Base-by-base conservation (phyloP, 1,140 invertebrate genomes). In the Drosophila nigrodunni region DNA sequence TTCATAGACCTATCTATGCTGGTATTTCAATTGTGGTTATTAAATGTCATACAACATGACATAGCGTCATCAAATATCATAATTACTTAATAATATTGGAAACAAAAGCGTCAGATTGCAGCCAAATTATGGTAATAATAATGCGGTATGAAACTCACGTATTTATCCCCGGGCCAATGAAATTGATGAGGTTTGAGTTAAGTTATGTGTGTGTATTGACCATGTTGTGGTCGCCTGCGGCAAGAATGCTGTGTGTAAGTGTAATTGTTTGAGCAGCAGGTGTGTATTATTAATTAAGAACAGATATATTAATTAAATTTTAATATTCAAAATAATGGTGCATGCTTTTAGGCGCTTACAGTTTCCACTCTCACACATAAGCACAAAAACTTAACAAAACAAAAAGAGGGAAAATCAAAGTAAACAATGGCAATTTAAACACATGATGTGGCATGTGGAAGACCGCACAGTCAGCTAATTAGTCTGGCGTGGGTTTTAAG, bases 81-180 rank as follows among this genome's bases (percentile, higher is more conserved):
- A 77, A 80, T 79, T 80, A 74, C 54, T 77, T 54, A 58, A 80
- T 66, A 69, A 68, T 59, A 77, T 83, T 82, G 80, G 57, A 5
- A 30, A 30, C n/a, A 54, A 73, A 59, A 69, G 65, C 50, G 68
- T 50, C 30, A 55, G 30, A 58, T 34, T 50, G 37, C 65, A 30
- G 37, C 18, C 25, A 39, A 21, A 5, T 11, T 65, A 44, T 58
- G 65, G 46, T 30, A 58, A 49, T 21, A 59, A 59, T 46, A 55
- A 70, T 43, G 67, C 49, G 37, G 39, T 25, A 68, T 39, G 21
- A 21, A n/a, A 30, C 25, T 30, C 67, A 18, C 13, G 43, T 59
- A 44, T 57, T 60, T 15, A 15, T 13, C n/a, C 37, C 34, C 10
- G n/a, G 52, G 52, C 52, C 8, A 18, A 15, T 39, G 34, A 55